Evolutionary conservation across 2,113 vertebrate genomes (phyloP), one percentile per base, ranked within the genome.

Genomic region (Xyliphius kryptos): DNA sequence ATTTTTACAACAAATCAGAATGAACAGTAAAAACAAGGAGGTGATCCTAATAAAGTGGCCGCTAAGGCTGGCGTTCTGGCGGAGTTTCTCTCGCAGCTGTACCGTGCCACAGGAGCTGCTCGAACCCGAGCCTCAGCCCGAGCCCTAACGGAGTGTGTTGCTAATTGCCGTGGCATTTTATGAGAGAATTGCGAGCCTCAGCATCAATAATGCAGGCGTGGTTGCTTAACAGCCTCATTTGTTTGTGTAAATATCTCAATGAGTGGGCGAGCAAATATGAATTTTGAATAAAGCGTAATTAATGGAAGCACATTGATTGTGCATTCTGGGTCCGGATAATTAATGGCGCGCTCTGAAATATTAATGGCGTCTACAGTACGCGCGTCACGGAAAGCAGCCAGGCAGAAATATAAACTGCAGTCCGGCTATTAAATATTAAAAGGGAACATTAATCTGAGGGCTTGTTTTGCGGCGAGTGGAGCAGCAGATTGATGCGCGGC

Each of bases 211-310:
- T 64, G 50, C 57, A 63, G 67, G 21, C 40, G 38, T 68, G 66
- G 73, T 76, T 68, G 66, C 70, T 67, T 65, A 50, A 58, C 59
- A 47, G 13, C 21, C 43, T 41, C 52, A 60, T 66, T 69, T 69
- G 61, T 75, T 73, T 74, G 72, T 57, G 74, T 71, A 73, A 61
- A 72, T 66, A 50, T 70, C 58, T 75, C 66, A 60, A 63, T 74
- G 63, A 66, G 62, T 54, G 50, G 69, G 66, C 66, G 44, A 52
- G 58, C 61, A 15, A 61, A 46, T 64, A 72, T 71, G 61, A 69
- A 77, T 80, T 74, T 77, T 59, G 62, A 81, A 81, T 67, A 43
- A 72, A 75, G 61, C 62, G 53, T 76, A 67, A 77, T 76, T 74
- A 75, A 77, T 74, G 73, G 54, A 71, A 68, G 73, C 47, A 54